Base-by-base conservation (phyloP, 2,113 vertebrate species). In the Phainopepla nitens region DNA sequence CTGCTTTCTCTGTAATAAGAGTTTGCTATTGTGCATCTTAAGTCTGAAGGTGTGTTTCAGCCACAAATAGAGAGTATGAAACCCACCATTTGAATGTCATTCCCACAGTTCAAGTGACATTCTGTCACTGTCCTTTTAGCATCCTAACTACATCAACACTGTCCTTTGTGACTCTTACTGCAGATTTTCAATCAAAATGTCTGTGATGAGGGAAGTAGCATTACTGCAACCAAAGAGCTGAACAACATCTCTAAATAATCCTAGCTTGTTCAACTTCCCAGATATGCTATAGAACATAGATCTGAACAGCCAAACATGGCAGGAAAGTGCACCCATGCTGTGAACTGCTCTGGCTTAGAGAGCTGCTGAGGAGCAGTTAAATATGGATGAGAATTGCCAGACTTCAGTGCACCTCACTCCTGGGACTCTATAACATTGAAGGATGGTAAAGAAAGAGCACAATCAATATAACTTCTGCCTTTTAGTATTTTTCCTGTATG, bases 171-270 rank as follows among this genome's bases (percentile, higher is more conserved):
- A 92, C 79, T 95, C 85, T 86, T 28, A 50, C 64, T 86, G 42
- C 79, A 93, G 60, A 77, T 94, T 96, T 91, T 71, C 87, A 95
- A 96, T 93, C 87, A 96, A 96, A 96, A 90, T 68, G 50, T 83
- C 90, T 95, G 42, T 86, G 42, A 90, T 65, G 80, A 93, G 53
- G 53, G 31, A 87, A 93, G 65, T 3, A 45, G 61, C 33, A 79
- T 79, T 75, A 81, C 44, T 75, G 68, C 71, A 97, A 92, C 88
- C 88, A 95, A 77, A 65, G 2, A 95, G 56, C 47, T 80, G 68
- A 88, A 88, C 54, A 84, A 77, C 82, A 78, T 56, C 72, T 86
- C 51, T 82, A 87, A 94, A 93, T 92, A 92, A 86, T 49, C 31
- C 33, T 47, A 50, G 29, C 62, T 82, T 86, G 27, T 83, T 94